These are phyloP conservation scores for Tetranychus truncatus DNA, from an alignment of 2,888 invertebrate species.

Conservation along the genomic window DNA sequence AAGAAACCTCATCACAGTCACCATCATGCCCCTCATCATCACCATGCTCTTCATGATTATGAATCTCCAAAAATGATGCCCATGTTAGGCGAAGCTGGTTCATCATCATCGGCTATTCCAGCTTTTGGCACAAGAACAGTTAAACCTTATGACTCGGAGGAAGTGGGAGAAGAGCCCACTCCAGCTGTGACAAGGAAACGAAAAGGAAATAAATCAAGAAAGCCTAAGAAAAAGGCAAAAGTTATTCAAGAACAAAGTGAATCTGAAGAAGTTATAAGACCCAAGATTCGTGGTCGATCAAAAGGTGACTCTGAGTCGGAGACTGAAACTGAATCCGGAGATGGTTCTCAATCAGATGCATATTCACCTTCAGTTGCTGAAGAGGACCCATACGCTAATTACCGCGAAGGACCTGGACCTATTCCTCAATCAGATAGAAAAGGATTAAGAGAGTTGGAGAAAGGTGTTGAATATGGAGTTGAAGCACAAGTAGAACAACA, in stretches of 20 bases:
- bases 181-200: neutral
- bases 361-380: neutral
- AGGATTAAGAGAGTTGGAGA: slow-evolving; percentile 1
- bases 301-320: neutral
- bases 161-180: neutral
- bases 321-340: neutral
- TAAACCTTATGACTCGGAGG: neutral
- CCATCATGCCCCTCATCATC: neutral
- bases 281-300: neutral
- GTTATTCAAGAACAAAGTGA: neutral
- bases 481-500: neutral
- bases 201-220: neutral
- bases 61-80: slow-evolving; percentile 5
- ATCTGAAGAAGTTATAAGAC: neutral
- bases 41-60: neutral
- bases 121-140: neutral
- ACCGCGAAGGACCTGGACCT: neutral
- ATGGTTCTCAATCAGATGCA: neutral
- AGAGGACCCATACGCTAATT: neutral
- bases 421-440: neutral
- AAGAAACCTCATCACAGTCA: neutral
- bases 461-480: slow-evolving; percentile 6
- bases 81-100: neutral
- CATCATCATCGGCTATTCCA: neutral
- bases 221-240: neutral